Evolutionary conservation across 2,113 vertebrate genomes (phyloP).

Genomic region (human (Homo sapiens)): DNA sequence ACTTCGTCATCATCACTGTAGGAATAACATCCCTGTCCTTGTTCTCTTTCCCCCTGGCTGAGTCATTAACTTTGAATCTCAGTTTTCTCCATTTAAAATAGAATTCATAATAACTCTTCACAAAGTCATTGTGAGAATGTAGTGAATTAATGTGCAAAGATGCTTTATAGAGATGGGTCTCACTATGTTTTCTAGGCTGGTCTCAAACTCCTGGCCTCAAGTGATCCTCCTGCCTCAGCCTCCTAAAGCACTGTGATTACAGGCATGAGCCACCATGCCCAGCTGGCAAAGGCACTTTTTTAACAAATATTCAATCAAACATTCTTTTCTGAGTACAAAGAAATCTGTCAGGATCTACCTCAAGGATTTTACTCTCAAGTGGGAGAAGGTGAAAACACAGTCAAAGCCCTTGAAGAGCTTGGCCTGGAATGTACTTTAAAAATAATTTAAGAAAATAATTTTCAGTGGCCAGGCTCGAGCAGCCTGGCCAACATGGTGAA

Average conservation of each 20-base stretch:
- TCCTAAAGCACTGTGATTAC: no score
- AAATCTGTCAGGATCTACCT: neutral
- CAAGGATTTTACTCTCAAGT: neutral
- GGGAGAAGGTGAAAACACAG: neutral
- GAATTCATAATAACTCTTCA: neutral
- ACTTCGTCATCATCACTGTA: accelerated
- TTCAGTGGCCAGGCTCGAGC: no score
- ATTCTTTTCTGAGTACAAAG: neutral
- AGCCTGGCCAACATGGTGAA: neutral
- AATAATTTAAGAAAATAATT: no score
- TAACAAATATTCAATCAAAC: neutral
- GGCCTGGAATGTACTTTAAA: neutral
- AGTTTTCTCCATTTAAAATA: neutral
- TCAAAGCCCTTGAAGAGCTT: neutral
- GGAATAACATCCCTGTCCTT: neutral
- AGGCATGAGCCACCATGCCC: no score
- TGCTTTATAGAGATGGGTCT: neutral
- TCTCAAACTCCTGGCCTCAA: no score
- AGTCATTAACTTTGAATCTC: neutral
- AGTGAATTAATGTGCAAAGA: neutral
- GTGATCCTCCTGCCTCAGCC: no score
- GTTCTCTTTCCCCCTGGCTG: accelerated
- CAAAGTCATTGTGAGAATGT: neutral
- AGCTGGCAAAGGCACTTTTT: neutral
- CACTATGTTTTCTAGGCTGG: no score